Evolutionary conservation across 2,113 vertebrate genomes (phyloP).

Genomic region (Bostrychus sinensis): DNA sequence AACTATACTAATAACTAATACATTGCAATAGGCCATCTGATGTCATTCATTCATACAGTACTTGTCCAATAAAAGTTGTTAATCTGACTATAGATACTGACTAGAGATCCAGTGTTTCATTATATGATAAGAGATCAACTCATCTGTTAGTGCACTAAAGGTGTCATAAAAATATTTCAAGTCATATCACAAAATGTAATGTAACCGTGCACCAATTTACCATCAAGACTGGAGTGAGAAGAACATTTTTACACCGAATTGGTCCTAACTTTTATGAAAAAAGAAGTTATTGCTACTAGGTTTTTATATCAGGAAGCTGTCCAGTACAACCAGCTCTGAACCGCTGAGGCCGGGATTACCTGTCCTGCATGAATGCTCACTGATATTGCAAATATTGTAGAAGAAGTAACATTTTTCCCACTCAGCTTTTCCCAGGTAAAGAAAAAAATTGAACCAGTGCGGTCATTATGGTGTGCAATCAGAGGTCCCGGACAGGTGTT

Average conservation of each 20-base stretch:
- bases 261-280: conserved; percentile 25
- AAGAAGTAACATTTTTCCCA: conserved; percentile 39
- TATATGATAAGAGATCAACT: no score
- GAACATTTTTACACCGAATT: conserved; percentile 6
- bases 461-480: conserved; percentile 21
- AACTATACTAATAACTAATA: no score
- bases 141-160: no score
- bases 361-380: conserved; percentile 57
- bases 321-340: conserved; percentile 26
- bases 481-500: conserved; percentile 1
- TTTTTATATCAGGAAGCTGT: conserved; percentile 20
- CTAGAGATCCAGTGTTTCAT: no score
- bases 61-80: no score
- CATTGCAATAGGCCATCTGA: no score
- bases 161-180: no score
- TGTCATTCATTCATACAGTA: no score
- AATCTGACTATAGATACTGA: no score
- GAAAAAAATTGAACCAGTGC: conserved; percentile 12
- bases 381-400: conserved; percentile 32
- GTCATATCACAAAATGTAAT: no score
- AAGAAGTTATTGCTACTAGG: conserved; percentile 17
- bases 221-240: not conserved
- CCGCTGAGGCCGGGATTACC: conserved; percentile 55
- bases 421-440: conserved; percentile 28
- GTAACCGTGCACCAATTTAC: not conserved